Base-by-base conservation (phyloP, 2,888 invertebrate genomes). In the Tinea semifulvella region DNA sequence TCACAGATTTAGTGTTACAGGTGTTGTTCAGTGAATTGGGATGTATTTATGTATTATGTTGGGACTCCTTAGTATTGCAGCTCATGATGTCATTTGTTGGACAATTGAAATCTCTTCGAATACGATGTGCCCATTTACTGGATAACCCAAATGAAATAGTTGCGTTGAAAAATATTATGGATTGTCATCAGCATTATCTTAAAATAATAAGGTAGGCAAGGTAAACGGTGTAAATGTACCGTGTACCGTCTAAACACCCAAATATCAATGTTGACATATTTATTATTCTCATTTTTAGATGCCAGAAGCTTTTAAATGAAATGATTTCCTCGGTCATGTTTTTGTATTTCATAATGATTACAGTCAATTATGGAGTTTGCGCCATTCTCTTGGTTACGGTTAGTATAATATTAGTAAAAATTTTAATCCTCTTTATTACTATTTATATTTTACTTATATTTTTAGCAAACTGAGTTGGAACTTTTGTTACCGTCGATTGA, bases 151-250 rank as follows among this genome's bases (percentile, higher is more conserved):
- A 36, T 7, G 36, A 36, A 36, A 18, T 10, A 6, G n/a, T 36
- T 36, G 5, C 7, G 16, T 18, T 36, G n/a, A 18, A 36, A 2
- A 36, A 36, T 18, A 36, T 36, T 18, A 18, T 36, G 10, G 3
- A 10, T 7, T 36, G 11, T 36, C 36, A 36, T 36, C 17, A 36
- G 8, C 18, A 36, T 36, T 36, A 36, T 36, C 36, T 36, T 18
- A 36, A 18, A 18, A 6, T 36, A 14, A 10, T 18, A 4, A 36
- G 8, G 36, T 36, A 36, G 16, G 35, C 7, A 16, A n/a, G n/a
- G n/a, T n/a, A n/a, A n/a, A n/a, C n/a, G n/a, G n/a, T n/a, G n/a
- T n/a, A n/a, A n/a, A n/a, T n/a, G n/a, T n/a, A n/a, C n/a, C n/a
- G n/a, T n/a, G n/a, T n/a, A n/a, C n/a, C n/a, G n/a, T n/a, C n/a